A percentile compares a stretch with the other conserved stretches of the same genome.
Evolutionary conservation across 2,113 vertebrate species (phyloP).

Genomic region (Dicerorhinus sumatrensis): DNA sequence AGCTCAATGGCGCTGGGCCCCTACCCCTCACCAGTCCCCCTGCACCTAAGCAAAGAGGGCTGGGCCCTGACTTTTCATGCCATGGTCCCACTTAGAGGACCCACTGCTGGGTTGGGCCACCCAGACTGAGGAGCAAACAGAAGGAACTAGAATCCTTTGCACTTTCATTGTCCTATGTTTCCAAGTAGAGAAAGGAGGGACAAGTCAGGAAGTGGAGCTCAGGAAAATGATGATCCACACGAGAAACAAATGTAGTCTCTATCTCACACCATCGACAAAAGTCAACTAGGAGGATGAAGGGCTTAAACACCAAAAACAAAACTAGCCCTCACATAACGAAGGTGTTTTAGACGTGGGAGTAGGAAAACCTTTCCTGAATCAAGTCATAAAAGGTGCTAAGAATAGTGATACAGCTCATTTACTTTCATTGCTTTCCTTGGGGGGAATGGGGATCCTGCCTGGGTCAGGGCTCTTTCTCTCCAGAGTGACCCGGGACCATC

Average conservation of each 20-base stretch:
- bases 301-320: neutral
- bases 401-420: no score
- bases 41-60: neutral
- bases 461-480: neutral
- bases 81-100: neutral
- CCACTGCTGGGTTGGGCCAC: no score
- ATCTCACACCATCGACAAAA: fast-evolving
- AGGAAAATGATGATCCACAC: fast-evolving
- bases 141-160: neutral
- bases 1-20: neutral
- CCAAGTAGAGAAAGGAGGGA: neutral
- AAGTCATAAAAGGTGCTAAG: neutral
- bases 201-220: neutral
- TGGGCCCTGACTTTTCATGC: neutral
- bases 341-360: neutral
- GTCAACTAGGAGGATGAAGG: neutral
- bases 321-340: fast-evolving
- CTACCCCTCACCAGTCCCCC: neutral
- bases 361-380: neutral
- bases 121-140: neutral
- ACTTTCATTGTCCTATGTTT: neutral
- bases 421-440: neutral
- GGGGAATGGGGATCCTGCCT: no score
- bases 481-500: neutral
- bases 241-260: neutral